Conservation (phyloP, 2,113 vertebrate species). For the Murina feae region DNA sequence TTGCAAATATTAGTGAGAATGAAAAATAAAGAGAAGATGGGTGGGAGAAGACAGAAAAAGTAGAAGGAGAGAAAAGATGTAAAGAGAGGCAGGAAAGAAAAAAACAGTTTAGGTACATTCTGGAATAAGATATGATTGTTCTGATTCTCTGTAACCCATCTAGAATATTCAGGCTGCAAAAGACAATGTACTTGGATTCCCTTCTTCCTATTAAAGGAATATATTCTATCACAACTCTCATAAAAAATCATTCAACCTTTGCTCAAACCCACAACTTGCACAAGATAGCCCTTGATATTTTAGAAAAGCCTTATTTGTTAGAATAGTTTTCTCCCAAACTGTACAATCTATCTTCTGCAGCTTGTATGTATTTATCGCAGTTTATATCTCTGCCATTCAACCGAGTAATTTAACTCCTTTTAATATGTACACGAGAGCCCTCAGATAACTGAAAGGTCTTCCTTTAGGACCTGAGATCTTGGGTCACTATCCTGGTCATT, state of each 20-base stretch:
- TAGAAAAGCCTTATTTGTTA: constrained; percentile 13
- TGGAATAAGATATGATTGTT: not conserved
- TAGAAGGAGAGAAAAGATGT: not conserved
- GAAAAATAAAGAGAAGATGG: not conserved
- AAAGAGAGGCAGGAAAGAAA: not conserved
- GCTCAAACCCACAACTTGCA: not conserved
- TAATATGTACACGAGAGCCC: not conserved
- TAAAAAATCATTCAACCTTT: not conserved
- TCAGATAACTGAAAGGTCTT: not conserved
- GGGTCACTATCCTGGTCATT: not conserved
- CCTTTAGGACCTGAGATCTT: not conserved
- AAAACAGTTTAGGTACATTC: not conserved
- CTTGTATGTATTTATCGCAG: not conserved
- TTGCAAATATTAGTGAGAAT: not conserved
- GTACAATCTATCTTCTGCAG: not conserved
- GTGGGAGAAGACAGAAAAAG: not conserved
- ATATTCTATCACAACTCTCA: not conserved
- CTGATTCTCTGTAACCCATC: not conserved
- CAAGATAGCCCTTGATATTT: not conserved
- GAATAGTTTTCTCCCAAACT: not conserved
- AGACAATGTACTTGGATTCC: not conserved
- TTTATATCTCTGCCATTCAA: not conserved
- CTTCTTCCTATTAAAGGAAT: not conserved
- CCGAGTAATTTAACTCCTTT: not conserved
- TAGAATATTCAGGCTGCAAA: not conserved